Conservation (phyloP, 2,888 invertebrate species). For the Phlogophora meticulosa region DNA sequence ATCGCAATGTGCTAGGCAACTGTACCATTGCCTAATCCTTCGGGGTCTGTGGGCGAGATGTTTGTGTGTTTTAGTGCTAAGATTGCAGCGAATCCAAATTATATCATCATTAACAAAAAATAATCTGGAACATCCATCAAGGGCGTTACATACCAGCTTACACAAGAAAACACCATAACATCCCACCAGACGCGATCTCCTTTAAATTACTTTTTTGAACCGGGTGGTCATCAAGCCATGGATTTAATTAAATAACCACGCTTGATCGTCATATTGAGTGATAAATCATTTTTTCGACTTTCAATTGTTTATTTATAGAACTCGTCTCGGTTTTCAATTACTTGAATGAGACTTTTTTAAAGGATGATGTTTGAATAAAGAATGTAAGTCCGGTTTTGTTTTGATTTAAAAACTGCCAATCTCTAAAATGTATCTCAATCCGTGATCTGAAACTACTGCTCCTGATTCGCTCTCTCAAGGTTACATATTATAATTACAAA, state of each 20-base stretch:
- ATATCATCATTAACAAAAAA: slow-evolving; percentile 43
- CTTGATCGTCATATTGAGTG: slow-evolving; percentile 19
- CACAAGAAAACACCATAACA: slow-evolving; percentile 49
- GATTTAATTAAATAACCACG: slow-evolving; percentile 48
- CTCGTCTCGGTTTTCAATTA: slow-evolving; percentile 17
- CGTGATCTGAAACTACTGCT: too few species aligned
- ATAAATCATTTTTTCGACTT: slow-evolving; percentile 54
- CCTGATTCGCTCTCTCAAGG: too few species aligned
- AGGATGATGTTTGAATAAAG: neutral
- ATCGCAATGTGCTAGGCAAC: too few species aligned
- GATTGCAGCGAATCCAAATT: slow-evolving; percentile 7
- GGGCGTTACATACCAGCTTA: slow-evolving; percentile 37
- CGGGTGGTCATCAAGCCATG: slow-evolving; percentile 51
- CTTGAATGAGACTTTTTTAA: slow-evolving; percentile 11
- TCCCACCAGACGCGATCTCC: slow-evolving; percentile 39
- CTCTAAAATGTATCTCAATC: too few species aligned
- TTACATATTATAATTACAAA: too few species aligned
- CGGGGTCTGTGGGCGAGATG: too few species aligned
- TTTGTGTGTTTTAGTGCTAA: neutral
- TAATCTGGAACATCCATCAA: slow-evolving; percentile 49
- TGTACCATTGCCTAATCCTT: too few species aligned
- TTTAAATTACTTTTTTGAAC: slow-evolving; percentile 63
- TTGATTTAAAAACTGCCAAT: too few species aligned
- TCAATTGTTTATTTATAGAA: slow-evolving; percentile 56
- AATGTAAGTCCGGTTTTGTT: too few species aligned